A percentile compares a stretch with the other conserved stretches of the same genome.
phyloP scores from a whole-genome alignment of 2,888 invertebrate genomes.

The Criorhina ranunculi region DNA sequence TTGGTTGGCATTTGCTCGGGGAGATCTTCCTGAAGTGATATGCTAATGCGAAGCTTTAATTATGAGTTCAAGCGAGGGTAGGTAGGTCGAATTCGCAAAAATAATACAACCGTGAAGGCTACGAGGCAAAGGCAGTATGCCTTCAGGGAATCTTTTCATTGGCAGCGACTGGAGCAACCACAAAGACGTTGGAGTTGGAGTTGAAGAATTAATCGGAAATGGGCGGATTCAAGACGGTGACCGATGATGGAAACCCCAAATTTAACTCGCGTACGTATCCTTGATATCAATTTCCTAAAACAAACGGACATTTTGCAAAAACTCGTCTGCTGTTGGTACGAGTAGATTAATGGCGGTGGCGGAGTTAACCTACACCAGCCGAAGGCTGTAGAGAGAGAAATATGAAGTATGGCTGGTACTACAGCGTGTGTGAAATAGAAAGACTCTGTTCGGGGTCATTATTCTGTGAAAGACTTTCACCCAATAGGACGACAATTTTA shows the following conservation, averaged over 20 bases:
- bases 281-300: slow-evolving; percentile 7
- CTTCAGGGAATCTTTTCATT: slow-evolving; percentile 58
- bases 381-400: no score
- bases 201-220: slow-evolving; percentile 32
- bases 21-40: slow-evolving; percentile 63
- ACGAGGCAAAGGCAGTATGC: slow-evolving; percentile 48
- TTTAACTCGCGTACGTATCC: neutral
- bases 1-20: slow-evolving; percentile 61
- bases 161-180: slow-evolving; percentile 22
- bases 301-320: neutral
- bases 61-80: slow-evolving; percentile 58
- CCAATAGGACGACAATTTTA: no score
- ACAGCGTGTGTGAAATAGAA: no score
- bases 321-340: neutral
- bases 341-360: no score
- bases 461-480: no score
- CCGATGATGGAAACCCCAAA: slow-evolving; percentile 9
- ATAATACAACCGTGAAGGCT: slow-evolving; percentile 51
- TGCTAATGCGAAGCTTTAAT: slow-evolving; percentile 72
- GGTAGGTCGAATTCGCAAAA: slow-evolving; percentile 54
- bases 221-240: slow-evolving; percentile 43
- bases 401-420: no score
- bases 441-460: no score
- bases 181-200: slow-evolving; percentile 11
- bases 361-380: no score